Conservation (phyloP, 2,888 invertebrate species). For the Cartodere bifasciata region DNA sequence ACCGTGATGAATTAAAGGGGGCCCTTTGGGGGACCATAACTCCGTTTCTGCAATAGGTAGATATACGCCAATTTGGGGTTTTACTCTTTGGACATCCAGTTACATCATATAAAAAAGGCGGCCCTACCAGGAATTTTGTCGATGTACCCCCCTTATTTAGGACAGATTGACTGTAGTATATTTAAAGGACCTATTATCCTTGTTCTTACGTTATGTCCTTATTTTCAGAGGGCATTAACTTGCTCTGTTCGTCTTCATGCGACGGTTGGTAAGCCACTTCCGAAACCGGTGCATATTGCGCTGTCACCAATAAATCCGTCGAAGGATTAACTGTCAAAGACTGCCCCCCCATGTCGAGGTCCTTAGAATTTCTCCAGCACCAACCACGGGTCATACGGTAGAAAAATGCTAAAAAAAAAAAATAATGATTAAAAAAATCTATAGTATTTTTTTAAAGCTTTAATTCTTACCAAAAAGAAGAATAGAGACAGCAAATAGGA, state of each 20-base stretch:
- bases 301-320: constrained; percentile 60
- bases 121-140: too few relatives aligned
- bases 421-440: background rate
- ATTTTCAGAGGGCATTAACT: constrained; percentile 56
- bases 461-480: constrained; percentile 41
- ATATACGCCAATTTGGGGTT: too few relatives aligned
- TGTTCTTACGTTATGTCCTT: constrained; percentile 51
- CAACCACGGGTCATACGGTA: constrained; percentile 28
- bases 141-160: too few relatives aligned
- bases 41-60: too few relatives aligned
- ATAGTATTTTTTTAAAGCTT: background rate
- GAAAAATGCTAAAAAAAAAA: constrained; percentile 28
- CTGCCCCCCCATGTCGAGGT: constrained; percentile 40
- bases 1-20: too few relatives aligned
- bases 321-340: constrained; percentile 59
- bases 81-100: too few relatives aligned
- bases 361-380: constrained; percentile 31
- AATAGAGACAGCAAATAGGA: constrained; percentile 48
- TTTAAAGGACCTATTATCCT: too few relatives aligned
- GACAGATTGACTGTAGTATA: too few relatives aligned
- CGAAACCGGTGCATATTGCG: constrained; percentile 63
- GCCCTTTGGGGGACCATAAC: too few relatives aligned
- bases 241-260: constrained; percentile 57
- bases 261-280: constrained; percentile 52
- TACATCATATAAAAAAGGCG: too few relatives aligned